phyloP scores from a whole-genome alignment of 2,797 vertebrate species.

The Toxotes lorentzi region DNA sequence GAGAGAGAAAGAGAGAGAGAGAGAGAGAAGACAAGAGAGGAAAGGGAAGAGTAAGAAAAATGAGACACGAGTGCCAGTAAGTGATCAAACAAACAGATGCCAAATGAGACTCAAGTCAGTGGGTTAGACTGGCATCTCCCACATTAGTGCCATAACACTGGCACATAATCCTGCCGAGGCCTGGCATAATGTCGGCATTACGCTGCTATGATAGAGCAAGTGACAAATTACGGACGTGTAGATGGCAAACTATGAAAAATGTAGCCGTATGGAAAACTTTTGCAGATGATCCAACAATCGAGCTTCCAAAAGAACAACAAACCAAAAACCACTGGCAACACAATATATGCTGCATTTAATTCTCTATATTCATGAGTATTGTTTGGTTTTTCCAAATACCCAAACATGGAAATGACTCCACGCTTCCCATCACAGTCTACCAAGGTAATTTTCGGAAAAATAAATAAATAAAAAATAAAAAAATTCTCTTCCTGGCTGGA shows the following conservation, averaged over 20 bases:
- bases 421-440: slow-evolving; percentile 6
- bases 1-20: neutral
- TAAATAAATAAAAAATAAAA: neutral
- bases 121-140: slow-evolving; percentile 69
- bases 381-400: slow-evolving; percentile 27
- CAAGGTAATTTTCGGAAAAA: slow-evolving; percentile 21
- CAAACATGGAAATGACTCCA: slow-evolving; percentile 15
- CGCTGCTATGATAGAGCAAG: slow-evolving; percentile 66
- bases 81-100: slow-evolving; percentile 78
- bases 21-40: slow-evolving; percentile 21
- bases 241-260: slow-evolving; percentile 54
- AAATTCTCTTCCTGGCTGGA: slow-evolving; percentile 28
- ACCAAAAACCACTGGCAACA: neutral
- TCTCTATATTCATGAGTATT: slow-evolving; percentile 10
- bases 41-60: slow-evolving; percentile 40
- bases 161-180: slow-evolving; percentile 66
- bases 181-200: slow-evolving; percentile 64
- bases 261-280: slow-evolving; percentile 37
- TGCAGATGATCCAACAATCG: slow-evolving; percentile 38
- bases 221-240: slow-evolving; percentile 71
- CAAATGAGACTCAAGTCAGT: slow-evolving; percentile 75
- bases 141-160: slow-evolving; percentile 46
- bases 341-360: slow-evolving; percentile 37
- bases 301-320: slow-evolving; percentile 14
- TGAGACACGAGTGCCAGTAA: slow-evolving; percentile 57